Evolutionary conservation across 1,140 invertebrate genomes (phyloP).

Genomic region (Lepidotrigona ventralis): DNA sequence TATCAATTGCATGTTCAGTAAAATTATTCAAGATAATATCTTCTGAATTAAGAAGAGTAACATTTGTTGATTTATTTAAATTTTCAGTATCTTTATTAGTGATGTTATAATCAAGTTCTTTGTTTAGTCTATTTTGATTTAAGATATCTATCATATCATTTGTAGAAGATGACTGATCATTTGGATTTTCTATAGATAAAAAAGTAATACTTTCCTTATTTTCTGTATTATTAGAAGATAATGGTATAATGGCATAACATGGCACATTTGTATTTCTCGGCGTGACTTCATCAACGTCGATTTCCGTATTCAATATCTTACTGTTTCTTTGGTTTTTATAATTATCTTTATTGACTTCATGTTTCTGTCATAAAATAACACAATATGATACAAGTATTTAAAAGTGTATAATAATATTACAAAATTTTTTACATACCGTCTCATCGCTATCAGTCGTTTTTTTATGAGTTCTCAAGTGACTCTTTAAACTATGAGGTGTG

Average conservation of each 20-base stretch:
- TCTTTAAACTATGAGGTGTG: constrained; percentile 90
- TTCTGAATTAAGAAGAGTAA: constrained; percentile 48
- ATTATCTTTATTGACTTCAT: constrained; percentile 38
- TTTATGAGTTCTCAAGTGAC: constrained; percentile 85
- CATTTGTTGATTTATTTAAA: constrained; percentile 33
- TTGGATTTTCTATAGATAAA: constrained; percentile 56
- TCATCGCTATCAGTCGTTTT: constrained; percentile 68
- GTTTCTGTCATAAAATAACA: constrained; percentile 32
- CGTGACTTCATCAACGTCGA: constrained; percentile 44
- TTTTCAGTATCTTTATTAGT: constrained; percentile 53
- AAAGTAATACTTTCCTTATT: constrained; percentile 59
- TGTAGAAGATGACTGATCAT: constrained; percentile 45
- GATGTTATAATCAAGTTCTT: constrained; percentile 53
- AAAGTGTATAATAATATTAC: not conserved
- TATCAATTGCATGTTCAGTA: constrained; percentile 51
- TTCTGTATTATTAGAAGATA: constrained; percentile 55
- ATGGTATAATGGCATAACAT: constrained; percentile 68
- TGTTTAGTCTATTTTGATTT: constrained; percentile 31
- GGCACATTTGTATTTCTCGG: constrained; percentile 54
- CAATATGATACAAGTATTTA: constrained; percentile 4
- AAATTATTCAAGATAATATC: constrained; percentile 60
- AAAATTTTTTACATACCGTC: constrained; percentile 63
- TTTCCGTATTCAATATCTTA: constrained; percentile 46
- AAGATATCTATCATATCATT: constrained; percentile 56
- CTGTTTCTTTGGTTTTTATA: constrained; percentile 54